Evolutionary conservation across 2,113 vertebrate genomes (phyloP).

Genomic region (Oryzias curvinotus): DNA sequence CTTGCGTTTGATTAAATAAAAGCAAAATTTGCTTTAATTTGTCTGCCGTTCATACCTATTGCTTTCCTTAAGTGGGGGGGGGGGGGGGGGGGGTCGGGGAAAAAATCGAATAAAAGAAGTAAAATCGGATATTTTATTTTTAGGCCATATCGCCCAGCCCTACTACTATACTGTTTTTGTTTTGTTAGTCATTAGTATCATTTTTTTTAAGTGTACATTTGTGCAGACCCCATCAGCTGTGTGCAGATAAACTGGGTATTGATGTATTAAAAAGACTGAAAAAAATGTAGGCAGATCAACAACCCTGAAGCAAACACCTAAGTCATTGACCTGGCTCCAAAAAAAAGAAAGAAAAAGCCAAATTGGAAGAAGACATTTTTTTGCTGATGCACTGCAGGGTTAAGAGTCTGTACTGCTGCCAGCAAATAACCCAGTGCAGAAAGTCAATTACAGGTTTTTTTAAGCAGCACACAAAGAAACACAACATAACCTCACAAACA

Average conservation of each 20-base stretch:
- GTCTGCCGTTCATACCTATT: too few relatives aligned
- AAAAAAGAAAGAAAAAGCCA: conserved; percentile 10
- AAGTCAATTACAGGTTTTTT: conserved; percentile 17
- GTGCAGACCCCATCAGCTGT: background rate
- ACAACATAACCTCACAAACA: background rate
- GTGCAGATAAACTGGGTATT: background rate
- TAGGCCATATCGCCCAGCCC: too few relatives aligned
- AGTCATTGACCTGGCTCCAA: conserved; percentile 29
- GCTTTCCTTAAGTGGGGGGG: too few relatives aligned
- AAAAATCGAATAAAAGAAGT: too few relatives aligned
- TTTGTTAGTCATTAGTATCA: too few relatives aligned
- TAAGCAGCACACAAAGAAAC: conserved; percentile 1
- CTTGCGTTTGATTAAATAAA: too few relatives aligned
- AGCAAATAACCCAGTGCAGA: conserved; percentile 29
- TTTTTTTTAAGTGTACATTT: too few relatives aligned
- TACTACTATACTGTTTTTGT: too few relatives aligned
- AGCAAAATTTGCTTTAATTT: too few relatives aligned
- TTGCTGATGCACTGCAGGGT: conserved; percentile 27
- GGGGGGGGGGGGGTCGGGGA: too few relatives aligned
- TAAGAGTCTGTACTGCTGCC: background rate
- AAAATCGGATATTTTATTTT: too few relatives aligned
- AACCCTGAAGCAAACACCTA: background rate
- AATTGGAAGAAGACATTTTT: conserved; percentile 12
- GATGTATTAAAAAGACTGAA: background rate
- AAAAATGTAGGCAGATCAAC: background rate